A percentile compares a stretch with the other conserved stretches of the same genome.
Evolutionary conservation across 2,888 invertebrate genomes (phyloP).

Genomic region (Aphidoletes aphidimyza): DNA sequence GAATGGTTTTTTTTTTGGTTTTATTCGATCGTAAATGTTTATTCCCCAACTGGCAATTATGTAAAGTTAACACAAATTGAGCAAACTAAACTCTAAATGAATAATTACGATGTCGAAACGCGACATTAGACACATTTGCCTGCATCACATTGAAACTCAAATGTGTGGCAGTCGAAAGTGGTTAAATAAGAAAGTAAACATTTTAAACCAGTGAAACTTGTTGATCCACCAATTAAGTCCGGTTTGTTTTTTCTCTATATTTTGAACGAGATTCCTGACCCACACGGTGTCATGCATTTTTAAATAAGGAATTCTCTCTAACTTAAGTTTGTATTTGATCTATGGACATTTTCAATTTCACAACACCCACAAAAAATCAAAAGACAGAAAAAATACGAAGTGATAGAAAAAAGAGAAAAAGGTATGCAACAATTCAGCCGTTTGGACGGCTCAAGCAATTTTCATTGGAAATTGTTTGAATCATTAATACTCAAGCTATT

Average conservation of each 20-base stretch:
- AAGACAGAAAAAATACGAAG: too few species aligned
- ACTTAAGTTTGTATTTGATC: background rate
- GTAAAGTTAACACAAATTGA: background rate
- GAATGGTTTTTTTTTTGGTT: background rate
- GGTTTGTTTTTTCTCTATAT: background rate
- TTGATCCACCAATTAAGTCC: slow-evolving; percentile 41
- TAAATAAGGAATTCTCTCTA: background rate
- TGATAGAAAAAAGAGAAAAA: too few species aligned
- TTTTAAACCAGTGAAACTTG: background rate
- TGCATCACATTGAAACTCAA: too few species aligned
- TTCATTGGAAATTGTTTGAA: too few species aligned
- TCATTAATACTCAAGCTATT: too few species aligned
- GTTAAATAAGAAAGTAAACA: background rate
- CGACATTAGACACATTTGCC: background rate
- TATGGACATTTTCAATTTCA: background rate
- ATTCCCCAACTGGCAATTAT: background rate
- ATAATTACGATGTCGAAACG: background rate
- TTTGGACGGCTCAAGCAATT: too few species aligned
- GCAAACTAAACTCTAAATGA: background rate
- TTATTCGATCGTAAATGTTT: background rate
- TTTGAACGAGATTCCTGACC: background rate
- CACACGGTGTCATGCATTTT: background rate
- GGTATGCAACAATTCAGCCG: too few species aligned
- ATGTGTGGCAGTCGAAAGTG: too few species aligned
- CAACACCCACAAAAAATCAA: too few species aligned